Evolutionary conservation across 2,113 vertebrate genomes (phyloP), one percentile per base, ranked within the genome.

Genomic region (Sebastes schlegelii): DNA sequence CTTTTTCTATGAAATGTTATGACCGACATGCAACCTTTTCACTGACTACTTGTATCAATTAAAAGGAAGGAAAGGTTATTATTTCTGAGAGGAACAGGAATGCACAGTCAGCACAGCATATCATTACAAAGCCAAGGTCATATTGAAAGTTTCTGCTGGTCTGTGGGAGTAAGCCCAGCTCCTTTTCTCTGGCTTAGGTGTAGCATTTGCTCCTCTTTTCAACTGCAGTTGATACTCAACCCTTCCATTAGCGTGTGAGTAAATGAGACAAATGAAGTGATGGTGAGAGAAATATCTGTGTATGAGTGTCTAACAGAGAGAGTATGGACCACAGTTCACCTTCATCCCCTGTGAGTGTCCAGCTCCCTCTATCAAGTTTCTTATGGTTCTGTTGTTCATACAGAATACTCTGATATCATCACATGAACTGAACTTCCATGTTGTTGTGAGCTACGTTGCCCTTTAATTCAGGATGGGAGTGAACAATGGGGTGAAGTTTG

Each of bases 61-160:
- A 48, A 40, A 55, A 51, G 34, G 9, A 49, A 54, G 49, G 14
- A 54, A 17, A 19, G 16, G 49, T 5, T 7, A 48, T 17, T 49
- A 8, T 55, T 74, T 74, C 21, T 43, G 19, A 54, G 23, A 64
- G 52, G 43, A 55, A 10, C 7, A 65, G 66, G n/a, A 57, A 54
- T 64, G 61, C 70, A 46, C 26, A 3, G 17, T 74, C 79, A 84
- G 83, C 57, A 55, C 48, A 42, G 49, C 13, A 14, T 43, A 48
- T 67, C 63, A 70, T 75, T 61, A 16, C n/a, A 72, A 54, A 83
- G 70, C 46, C 72, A 77, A 45, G 46, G 84, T 79, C 61, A 45
- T 21, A 55, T 12, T 61, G 13, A 77, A 67, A 19, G 55, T 26
- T 49, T 40, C 43, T 64, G 40, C 48, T 6, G 6, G n/a, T 63